Evolutionary conservation across 1,140 invertebrate genomes (phyloP).

Genomic region (Scaptomyza montana): DNA sequence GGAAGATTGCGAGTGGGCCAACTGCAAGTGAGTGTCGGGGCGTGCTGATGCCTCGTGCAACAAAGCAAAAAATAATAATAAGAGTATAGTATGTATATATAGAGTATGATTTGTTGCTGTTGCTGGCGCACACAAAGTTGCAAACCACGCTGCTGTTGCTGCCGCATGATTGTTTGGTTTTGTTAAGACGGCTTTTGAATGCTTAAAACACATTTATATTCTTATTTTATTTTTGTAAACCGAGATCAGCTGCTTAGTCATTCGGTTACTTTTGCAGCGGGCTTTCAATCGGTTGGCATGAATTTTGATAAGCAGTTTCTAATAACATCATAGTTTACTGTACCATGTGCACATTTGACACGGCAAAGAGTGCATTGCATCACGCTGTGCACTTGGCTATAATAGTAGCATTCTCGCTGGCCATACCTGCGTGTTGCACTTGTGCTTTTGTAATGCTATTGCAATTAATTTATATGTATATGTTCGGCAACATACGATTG

Average conservation of each 20-base stretch:
- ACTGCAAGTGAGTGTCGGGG: not conserved
- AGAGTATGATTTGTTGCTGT: slow-evolving; percentile 41
- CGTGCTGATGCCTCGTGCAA: slow-evolving; percentile 3
- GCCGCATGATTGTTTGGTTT: not conserved
- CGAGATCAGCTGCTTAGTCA: too few species aligned
- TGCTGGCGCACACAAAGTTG: slow-evolving; percentile 29
- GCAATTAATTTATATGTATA: slow-evolving; percentile 26
- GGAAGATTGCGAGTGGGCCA: not conserved
- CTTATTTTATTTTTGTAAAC: too few species aligned
- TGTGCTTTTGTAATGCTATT: slow-evolving; percentile 14
- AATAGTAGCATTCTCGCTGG: not conserved
- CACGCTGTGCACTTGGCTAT: not conserved
- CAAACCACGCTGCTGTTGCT: slow-evolving; percentile 19
- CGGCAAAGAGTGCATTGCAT: not conserved
- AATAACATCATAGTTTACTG: not conserved
- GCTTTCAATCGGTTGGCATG: too few species aligned
- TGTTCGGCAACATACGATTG: slow-evolving; percentile 75
- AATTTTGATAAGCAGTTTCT: not conserved
- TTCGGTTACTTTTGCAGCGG: too few species aligned
- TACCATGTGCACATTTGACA: too few species aligned
- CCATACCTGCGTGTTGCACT: slow-evolving; percentile 3
- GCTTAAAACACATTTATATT: not conserved
- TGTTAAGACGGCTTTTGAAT: not conserved
- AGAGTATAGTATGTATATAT: too few species aligned
- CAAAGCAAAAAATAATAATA: slow-evolving; percentile 8